These are phyloP conservation scores for Eupeodes corollae DNA, from an alignment of 1,140 invertebrate species.

Conservation along the genomic window DNA sequence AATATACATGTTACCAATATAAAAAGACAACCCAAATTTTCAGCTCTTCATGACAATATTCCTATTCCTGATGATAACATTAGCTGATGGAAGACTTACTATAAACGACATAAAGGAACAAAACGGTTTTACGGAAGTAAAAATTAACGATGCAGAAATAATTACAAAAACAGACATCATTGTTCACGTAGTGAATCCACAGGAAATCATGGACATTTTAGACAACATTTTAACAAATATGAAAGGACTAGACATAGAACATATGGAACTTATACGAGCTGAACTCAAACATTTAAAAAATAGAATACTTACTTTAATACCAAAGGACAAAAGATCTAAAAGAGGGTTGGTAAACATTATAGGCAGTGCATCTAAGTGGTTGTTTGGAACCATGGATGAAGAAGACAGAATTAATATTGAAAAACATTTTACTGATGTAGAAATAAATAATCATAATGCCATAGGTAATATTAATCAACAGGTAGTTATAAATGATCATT, in stretches of 20 bases:
- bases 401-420: background rate
- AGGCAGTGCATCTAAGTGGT: background rate
- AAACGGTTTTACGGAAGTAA: background rate
- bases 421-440: background rate
- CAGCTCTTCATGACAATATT: background rate
- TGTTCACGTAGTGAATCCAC: background rate
- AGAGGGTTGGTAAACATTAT: background rate
- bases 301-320: background rate
- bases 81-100: background rate
- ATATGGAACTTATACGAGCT: background rate
- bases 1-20: background rate
- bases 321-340: background rate
- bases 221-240: background rate
- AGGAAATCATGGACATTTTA: background rate
- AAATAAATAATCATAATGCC: background rate
- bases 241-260: background rate
- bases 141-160: background rate
- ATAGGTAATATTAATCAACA: background rate
- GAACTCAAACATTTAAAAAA: background rate
- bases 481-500: background rate
- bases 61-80: background rate
- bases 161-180: background rate
- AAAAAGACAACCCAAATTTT: background rate
- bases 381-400: constrained; percentile 1
- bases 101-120: background rate